Evolutionary conservation across 2,888 invertebrate species (phyloP).

Genomic region (Torymus tubicola): DNA sequence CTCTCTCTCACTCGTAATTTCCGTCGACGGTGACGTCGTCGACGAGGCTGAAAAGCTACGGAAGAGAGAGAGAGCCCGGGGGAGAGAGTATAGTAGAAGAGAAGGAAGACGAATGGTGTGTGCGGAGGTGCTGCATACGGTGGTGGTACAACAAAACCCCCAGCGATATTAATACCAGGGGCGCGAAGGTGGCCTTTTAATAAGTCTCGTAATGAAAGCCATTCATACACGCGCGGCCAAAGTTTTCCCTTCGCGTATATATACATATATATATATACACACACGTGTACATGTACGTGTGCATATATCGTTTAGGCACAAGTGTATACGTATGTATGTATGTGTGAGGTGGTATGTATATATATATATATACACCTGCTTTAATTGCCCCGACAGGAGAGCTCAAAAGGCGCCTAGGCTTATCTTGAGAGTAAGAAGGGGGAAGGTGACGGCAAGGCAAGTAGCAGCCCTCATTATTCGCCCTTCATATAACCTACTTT

Average conservation of each 20-base stretch:
- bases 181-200: slow-evolving; percentile 69
- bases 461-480: too few relatives aligned
- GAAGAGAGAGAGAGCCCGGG: slow-evolving; percentile 5
- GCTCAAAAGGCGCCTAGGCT: not conserved
- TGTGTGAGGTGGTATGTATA: not conserved
- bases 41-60: too few relatives aligned
- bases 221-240: slow-evolving; percentile 70
- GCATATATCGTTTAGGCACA: not conserved
- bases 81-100: not conserved
- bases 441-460: too few relatives aligned
- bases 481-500: too few relatives aligned
- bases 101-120: too few relatives aligned
- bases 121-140: not conserved
- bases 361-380: not conserved
- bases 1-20: slow-evolving; percentile 28
- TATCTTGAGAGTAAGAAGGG: too few relatives aligned
- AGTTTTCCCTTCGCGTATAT: slow-evolving; percentile 66
- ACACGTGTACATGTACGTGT: slow-evolving; percentile 54
- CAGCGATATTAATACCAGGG: slow-evolving; percentile 67
- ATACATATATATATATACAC: slow-evolving; percentile 48
- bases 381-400: slow-evolving; percentile 35
- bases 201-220: slow-evolving; percentile 75
- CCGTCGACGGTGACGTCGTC: not conserved
- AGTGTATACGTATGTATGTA: too few relatives aligned
- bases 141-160: slow-evolving; percentile 45